Percentiles rank a stretch among this genome's conserved stretches.
These are phyloP conservation scores for Panonychus citri DNA, from an alignment of 1,140 invertebrate genomes.

Conservation along the genomic window DNA sequence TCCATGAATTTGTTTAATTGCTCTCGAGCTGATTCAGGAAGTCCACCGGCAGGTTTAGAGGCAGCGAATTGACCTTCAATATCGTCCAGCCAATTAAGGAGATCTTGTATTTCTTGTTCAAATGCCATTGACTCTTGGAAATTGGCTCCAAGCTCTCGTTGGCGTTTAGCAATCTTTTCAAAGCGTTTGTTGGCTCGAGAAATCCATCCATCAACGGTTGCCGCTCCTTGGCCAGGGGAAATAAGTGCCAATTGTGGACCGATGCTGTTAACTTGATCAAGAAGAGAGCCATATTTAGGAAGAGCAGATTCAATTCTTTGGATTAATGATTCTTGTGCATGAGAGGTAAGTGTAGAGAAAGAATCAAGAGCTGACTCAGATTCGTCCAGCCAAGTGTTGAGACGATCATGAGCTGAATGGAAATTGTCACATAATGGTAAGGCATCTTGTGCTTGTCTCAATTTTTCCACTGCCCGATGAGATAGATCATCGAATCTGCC, in stretches of 20 bases:
- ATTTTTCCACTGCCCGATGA: constrained; percentile 52
- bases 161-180: constrained; percentile 65
- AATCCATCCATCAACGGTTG: constrained; percentile 71
- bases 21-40: constrained; percentile 89
- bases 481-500: constrained; percentile 68
- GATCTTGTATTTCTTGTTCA: constrained; percentile 79
- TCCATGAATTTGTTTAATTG: constrained; percentile 93
- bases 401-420: constrained; percentile 26
- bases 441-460: constrained; percentile 59
- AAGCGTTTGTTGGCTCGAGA: constrained; percentile 74
- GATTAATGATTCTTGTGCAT: constrained; percentile 19
- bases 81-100: constrained; percentile 76
- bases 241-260: constrained; percentile 78
- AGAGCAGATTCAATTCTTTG: constrained; percentile 49
- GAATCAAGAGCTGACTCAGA: constrained; percentile 64
- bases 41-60: constrained; percentile 79
- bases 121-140: constrained; percentile 68
- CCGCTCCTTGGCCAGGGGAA: constrained; percentile 69
- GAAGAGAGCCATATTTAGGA: constrained; percentile 48
- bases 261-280: constrained; percentile 67
- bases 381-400: constrained; percentile 79
- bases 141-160: constrained; percentile 71
- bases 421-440: constrained; percentile 71
- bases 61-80: constrained; percentile 74
- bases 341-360: constrained; percentile 32